phyloP scores from a whole-genome alignment of 2,113 vertebrate genomes.

The Colossoma macropomum region DNA sequence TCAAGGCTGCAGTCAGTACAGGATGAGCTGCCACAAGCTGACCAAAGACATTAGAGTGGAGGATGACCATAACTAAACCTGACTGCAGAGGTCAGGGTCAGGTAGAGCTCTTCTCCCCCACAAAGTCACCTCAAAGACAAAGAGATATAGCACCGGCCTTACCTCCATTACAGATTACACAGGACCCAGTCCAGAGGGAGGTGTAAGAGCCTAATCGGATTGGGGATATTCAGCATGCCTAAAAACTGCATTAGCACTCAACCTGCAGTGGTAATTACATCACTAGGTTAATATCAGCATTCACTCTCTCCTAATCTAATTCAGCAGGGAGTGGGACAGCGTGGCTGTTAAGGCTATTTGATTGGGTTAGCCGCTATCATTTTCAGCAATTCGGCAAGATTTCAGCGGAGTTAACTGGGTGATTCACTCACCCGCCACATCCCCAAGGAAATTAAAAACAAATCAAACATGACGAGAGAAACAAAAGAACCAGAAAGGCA shows the following conservation, averaged over 20 bases:
- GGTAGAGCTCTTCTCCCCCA: slow-evolving; percentile 26
- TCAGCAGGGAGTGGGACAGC: slow-evolving; percentile 62
- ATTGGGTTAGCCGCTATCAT: slow-evolving; percentile 73
- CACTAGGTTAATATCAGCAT: slow-evolving; percentile 77
- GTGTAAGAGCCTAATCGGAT: slow-evolving; percentile 71
- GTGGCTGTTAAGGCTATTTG: slow-evolving; percentile 67
- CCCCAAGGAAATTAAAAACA: slow-evolving; percentile 72
- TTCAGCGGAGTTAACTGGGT: slow-evolving; percentile 62
- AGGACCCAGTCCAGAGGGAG: slow-evolving; percentile 63
- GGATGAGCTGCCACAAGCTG: slow-evolving; percentile 29
- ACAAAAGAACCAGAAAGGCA: slow-evolving; percentile 57
- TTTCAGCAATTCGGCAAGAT: slow-evolving; percentile 70
- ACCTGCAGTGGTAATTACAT: slow-evolving; percentile 78
- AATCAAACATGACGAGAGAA: slow-evolving; percentile 65
- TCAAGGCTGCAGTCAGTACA: slow-evolving; percentile 38
- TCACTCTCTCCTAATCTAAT: slow-evolving; percentile 72
- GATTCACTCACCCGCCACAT: slow-evolving; percentile 54
- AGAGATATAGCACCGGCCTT: slow-evolving; percentile 37
- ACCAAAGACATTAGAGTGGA: slow-evolving; percentile 25
- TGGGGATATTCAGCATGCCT: slow-evolving; percentile 70
- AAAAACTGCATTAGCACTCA: slow-evolving; percentile 77
- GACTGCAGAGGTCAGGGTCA: slow-evolving; percentile 46
- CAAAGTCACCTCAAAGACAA: slow-evolving; percentile 65
- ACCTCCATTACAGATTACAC: slow-evolving; percentile 55
- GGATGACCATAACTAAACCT: slow-evolving; percentile 46